Base-by-base conservation (phyloP, 2,888 invertebrate genomes). In the Ceratothoa steindachneri region DNA sequence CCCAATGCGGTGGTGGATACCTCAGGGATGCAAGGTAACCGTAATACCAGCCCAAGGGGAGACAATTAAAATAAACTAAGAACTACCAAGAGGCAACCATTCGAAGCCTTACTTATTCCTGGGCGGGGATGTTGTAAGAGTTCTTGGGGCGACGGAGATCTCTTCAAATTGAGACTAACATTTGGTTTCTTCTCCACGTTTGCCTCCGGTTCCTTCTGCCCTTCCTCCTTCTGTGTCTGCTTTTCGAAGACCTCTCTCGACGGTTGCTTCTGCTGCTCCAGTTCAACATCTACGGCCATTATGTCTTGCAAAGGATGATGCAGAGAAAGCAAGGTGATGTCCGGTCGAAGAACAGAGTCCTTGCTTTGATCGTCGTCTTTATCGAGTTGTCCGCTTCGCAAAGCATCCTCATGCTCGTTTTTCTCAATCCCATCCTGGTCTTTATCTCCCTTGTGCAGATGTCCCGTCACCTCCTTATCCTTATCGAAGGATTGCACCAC, bases 211-310 rank as follows among this genome's bases (percentile, higher is more conserved):
- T 65, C 64, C 15, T 66, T 28, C 30, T 30, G 22, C 7, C 51
- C 60, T 1, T 74, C 64, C 4, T 69, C 30, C 19, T 22, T 51
- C 30, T 41, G 29, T n/a, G 30, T 27, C 28, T 69, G 74, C 74
- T 73, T 79, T 73, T 79, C 80, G 76, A 81, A 81, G 19, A 80
- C 80, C 4, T 81, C 81, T 68, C 81, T 77, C 65, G 80, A 74
- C n/a, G 80, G 30, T 69, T 85, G 81, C n/a, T 82, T 81, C 22
- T 83, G 77, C 9, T 82, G 80, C 70, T 84, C 84, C 2, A 80
- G 75, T n/a, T n/a, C n/a, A 30, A 84, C 84, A 0, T 83, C 84
- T 31, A 75, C 51, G 2, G 60, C 28, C 67, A 72, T 74, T 30
- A 69, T 67, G 24, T 67, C 67, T 28, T 28, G 15, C 12, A 67